phyloP scores from a whole-genome alignment of 2,113 vertebrate genomes.

The Otus sunia region DNA sequence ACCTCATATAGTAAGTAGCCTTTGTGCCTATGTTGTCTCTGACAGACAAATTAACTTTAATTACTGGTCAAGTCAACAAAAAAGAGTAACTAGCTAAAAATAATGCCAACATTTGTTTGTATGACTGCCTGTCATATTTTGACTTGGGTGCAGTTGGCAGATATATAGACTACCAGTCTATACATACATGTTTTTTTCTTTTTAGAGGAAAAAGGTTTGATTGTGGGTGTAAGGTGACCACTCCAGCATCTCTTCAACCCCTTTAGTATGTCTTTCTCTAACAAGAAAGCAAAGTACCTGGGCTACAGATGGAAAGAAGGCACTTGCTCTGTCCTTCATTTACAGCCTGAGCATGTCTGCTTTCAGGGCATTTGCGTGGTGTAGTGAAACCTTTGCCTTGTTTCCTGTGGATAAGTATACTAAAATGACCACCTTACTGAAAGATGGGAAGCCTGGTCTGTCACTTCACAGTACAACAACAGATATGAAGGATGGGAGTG shows the following conservation, averaged over 20 bases:
- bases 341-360: background rate
- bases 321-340: background rate
- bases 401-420: background rate
- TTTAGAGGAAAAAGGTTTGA: background rate
- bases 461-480: background rate
- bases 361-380: background rate
- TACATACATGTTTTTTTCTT: background rate
- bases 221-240: background rate
- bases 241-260: background rate
- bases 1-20: background rate
- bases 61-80: background rate
- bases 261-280: background rate
- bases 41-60: background rate
- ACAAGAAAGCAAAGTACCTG: background rate
- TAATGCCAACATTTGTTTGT: background rate
- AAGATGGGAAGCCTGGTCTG: background rate
- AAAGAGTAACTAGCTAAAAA: background rate
- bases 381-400: background rate
- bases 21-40: background rate
- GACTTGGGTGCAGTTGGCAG: background rate
- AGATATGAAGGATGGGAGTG: background rate
- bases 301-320: background rate
- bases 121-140: background rate
- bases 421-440: background rate
- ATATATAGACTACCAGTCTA: background rate